These are phyloP conservation scores for Megaceryle maxima DNA, from an alignment of 2,113 vertebrate species.

Conservation along the genomic window DNA sequence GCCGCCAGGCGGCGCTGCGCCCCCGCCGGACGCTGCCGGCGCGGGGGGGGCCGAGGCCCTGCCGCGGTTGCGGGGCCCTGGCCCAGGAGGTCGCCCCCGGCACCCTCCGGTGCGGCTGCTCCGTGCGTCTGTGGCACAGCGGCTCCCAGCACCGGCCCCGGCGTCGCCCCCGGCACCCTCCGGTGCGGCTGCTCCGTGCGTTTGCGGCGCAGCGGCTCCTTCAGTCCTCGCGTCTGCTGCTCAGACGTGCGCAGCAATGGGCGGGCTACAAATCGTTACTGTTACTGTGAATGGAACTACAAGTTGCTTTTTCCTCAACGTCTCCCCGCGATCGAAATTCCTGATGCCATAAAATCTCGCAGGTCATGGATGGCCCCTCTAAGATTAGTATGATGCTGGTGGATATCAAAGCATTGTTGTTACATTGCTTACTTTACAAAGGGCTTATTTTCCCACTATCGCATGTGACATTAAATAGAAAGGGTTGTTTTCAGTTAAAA, in stretches of 20 bases:
- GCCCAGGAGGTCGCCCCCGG: no score
- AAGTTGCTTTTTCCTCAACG: no score
- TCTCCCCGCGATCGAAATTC: fast-evolving
- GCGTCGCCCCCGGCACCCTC: no score
- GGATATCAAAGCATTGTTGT: not conserved
- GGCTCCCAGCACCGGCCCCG: not conserved
- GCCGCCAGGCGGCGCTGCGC: not conserved
- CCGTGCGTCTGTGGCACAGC: not conserved
- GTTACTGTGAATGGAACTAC: no score
- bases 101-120: no score
- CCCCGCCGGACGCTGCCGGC: not conserved
- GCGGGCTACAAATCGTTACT: not conserved
- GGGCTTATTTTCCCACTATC: not conserved
- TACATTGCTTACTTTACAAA: not conserved
- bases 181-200: no score
- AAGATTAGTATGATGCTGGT: not conserved
- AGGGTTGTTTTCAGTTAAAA: not conserved
- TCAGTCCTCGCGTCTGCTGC: not conserved
- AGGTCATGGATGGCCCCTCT: not conserved
- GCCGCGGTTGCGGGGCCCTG: not conserved
- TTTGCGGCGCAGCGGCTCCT: not conserved
- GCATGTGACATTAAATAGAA: not conserved
- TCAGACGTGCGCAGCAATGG: no score
- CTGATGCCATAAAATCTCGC: no score
- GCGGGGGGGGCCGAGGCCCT: not conserved